These are phyloP conservation scores for Kryptopterus vitreolus DNA, from an alignment of 2,797 vertebrate species.

Conservation along the genomic window DNA sequence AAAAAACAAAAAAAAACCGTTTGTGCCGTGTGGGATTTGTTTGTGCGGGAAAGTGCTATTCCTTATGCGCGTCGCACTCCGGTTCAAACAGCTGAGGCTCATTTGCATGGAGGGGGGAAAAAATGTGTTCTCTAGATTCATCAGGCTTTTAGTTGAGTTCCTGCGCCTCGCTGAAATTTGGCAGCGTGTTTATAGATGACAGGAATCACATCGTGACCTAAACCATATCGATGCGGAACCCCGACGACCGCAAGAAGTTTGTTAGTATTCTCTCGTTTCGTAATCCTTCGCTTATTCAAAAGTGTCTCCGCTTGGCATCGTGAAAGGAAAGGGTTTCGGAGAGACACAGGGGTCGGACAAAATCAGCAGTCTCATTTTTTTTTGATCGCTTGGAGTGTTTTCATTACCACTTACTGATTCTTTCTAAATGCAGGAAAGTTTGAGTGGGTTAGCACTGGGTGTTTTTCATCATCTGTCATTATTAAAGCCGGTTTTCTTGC, in stretches of 20 bases:
- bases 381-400: not conserved
- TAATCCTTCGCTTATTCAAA: no score
- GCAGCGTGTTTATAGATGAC: constrained; percentile 2
- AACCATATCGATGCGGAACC: not conserved
- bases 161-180: constrained; percentile 1
- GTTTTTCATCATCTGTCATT: not conserved
- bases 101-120: not conserved
- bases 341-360: no score
- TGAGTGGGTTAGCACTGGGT: not conserved
- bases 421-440: not conserved
- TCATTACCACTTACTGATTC: not conserved
- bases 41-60: not conserved
- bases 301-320: no score
- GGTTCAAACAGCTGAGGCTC: constrained; percentile 29
- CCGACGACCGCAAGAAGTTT: not conserved
- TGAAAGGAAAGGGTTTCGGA: no score
- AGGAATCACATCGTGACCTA: not conserved
- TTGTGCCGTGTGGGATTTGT: not conserved
- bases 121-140: constrained; percentile 12
- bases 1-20: no score
- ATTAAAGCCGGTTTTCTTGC: not conserved
- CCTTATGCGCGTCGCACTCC: constrained; percentile 4
- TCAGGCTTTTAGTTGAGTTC: constrained; percentile 15
- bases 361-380: not conserved
- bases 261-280: no score